phyloP scores from a whole-genome alignment of 1,140 invertebrate species.

The Papilio xuthus region DNA sequence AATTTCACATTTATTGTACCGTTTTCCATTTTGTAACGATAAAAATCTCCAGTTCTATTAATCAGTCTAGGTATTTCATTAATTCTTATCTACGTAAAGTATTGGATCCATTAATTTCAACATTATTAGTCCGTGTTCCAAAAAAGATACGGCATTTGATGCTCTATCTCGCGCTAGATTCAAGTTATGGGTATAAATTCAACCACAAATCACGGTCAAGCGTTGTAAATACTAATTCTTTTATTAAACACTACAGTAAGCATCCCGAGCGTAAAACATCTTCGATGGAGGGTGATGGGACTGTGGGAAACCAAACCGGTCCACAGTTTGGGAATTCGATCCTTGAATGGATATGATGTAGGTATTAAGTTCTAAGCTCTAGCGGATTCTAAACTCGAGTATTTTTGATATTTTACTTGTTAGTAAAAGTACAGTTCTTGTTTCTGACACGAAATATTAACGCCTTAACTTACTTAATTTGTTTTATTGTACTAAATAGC shows the following conservation, averaged over 20 bases:
- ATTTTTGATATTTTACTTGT: no score
- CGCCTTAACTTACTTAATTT: no score
- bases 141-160: neutral
- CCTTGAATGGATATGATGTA: constrained; percentile 29
- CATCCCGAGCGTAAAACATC: constrained; percentile 30
- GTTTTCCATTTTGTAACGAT: neutral
- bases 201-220: constrained; percentile 26
- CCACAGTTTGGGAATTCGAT: constrained; percentile 35
- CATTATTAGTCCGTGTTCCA: constrained; percentile 9
- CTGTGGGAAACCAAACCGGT: constrained; percentile 35
- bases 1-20: constrained; percentile 1
- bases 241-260: constrained; percentile 28
- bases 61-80: constrained; percentile 3
- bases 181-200: neutral
- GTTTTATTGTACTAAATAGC: no score
- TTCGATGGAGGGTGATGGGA: constrained; percentile 22
- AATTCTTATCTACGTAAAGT: constrained; percentile 4
- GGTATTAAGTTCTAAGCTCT: neutral
- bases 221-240: constrained; percentile 32
- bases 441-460: no score
- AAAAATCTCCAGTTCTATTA: neutral
- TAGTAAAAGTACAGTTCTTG: no score
- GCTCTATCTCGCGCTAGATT: neutral
- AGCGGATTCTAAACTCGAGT: neutral
- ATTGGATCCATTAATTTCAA: constrained; percentile 17